Evolutionary conservation across 2,888 invertebrate species (phyloP).

Genomic region (Dryobota labecula): DNA sequence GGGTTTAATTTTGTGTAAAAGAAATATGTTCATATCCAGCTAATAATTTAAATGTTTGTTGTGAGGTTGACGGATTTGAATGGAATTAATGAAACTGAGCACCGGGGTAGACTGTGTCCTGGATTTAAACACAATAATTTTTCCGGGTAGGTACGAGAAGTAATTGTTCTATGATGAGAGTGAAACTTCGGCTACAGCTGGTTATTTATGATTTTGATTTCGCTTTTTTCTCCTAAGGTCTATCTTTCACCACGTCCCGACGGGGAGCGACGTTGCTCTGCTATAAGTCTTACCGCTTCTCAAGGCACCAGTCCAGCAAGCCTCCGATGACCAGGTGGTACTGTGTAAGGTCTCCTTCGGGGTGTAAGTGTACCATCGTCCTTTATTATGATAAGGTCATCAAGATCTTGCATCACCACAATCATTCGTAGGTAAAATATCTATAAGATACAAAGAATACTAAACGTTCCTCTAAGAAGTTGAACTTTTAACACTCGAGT

Average conservation of each 20-base stretch:
- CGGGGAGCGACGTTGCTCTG: constrained; percentile 29
- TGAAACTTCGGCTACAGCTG: not conserved
- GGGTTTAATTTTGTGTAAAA: constrained; percentile 12
- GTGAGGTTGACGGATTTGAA: not conserved
- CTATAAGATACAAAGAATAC: not conserved
- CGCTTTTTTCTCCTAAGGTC: constrained; percentile 15
- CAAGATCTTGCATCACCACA: constrained; percentile 29
- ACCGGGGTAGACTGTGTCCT: too few relatives aligned
- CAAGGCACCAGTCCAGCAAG: constrained; percentile 35
- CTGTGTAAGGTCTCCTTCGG: constrained; percentile 23
- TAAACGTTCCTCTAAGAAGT: not conserved
- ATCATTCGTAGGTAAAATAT: constrained; percentile 6
- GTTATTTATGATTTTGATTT: constrained; percentile 1
- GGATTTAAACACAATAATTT: not conserved
- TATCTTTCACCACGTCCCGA: constrained; percentile 17
- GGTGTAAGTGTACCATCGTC: constrained; percentile 36
- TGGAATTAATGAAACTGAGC: not conserved
- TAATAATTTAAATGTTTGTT: not conserved
- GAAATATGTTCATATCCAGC: not conserved
- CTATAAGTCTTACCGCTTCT: constrained; percentile 36
- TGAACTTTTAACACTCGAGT: not conserved
- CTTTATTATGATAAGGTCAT: constrained; percentile 11
- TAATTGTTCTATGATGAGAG: not conserved
- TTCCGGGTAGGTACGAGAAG: not conserved
- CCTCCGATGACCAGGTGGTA: constrained; percentile 41